Evolutionary conservation across 1,140 invertebrate species (phyloP).

Genomic region (Drosophila persimilis): DNA sequence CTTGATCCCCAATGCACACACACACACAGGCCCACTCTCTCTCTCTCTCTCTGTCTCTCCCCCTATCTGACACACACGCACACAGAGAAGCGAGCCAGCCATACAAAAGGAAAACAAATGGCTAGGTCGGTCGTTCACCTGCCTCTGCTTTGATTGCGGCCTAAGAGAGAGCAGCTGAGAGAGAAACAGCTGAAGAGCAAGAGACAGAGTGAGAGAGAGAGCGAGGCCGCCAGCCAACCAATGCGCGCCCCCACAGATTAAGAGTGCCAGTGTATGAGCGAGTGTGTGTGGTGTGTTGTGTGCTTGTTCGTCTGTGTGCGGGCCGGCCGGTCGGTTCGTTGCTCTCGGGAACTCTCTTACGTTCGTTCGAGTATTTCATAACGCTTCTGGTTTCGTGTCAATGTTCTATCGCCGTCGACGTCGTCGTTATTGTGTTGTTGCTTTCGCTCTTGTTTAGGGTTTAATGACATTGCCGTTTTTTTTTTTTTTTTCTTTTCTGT

Average conservation of each 20-base stretch:
- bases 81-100: slow-evolving; percentile 19
- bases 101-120: slow-evolving; percentile 80
- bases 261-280: slow-evolving; percentile 9
- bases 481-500: slow-evolving; percentile 22
- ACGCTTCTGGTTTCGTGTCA: slow-evolving; percentile 80
- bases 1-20: slow-evolving; percentile 66
- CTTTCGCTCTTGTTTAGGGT: slow-evolving; percentile 81
- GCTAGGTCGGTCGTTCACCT: slow-evolving; percentile 83
- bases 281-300: slow-evolving; percentile 28
- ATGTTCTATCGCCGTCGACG: slow-evolving; percentile 67
- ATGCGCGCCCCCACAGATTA: too few species aligned
- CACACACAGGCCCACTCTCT: slow-evolving; percentile 16
- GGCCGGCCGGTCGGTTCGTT: slow-evolving; percentile 58
- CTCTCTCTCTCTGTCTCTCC: too few species aligned
- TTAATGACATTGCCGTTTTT: slow-evolving; percentile 82
- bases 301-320: slow-evolving; percentile 20
- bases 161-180: slow-evolving; percentile 42
- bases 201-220: slow-evolving; percentile 1
- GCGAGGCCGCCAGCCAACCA: too few species aligned
- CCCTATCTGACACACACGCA: slow-evolving; percentile 6
- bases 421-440: slow-evolving; percentile 67
- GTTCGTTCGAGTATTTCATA: slow-evolving; percentile 70
- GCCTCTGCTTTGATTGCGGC: slow-evolving; percentile 49
- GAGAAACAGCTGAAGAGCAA: slow-evolving; percentile 44
- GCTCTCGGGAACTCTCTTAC: slow-evolving; percentile 38